These are phyloP conservation scores for Dione vanillae DNA, from an alignment of 2,888 invertebrate species.

Conservation along the genomic window DNA sequence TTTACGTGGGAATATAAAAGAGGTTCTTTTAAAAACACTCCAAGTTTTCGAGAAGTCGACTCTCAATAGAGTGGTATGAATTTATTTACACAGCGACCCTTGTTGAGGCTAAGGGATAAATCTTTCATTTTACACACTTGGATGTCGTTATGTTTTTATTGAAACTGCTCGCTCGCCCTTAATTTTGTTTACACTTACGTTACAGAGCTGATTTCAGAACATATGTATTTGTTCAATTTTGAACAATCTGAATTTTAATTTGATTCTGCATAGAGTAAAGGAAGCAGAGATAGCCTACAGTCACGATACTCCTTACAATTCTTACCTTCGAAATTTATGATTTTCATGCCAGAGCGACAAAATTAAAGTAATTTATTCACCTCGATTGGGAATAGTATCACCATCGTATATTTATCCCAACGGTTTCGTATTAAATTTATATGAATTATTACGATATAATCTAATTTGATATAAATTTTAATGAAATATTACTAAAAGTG, in stretches of 20 bases:
- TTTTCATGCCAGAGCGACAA: no score
- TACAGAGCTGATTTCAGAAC: background rate
- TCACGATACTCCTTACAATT: no score
- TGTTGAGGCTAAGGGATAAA: slow-evolving; percentile 62
- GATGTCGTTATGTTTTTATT: slow-evolving; percentile 70
- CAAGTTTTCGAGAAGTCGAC: slow-evolving; percentile 63
- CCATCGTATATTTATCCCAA: no score
- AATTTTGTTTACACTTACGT: slow-evolving; percentile 39
- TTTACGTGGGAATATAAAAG: slow-evolving; percentile 60
- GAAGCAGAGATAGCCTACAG: no score
- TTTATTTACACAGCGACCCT: slow-evolving; percentile 62
- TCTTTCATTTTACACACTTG: slow-evolving; percentile 71
- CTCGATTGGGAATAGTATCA: no score
- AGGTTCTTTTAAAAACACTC: slow-evolving; percentile 70
- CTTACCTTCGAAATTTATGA: no score
- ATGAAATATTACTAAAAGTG: background rate
- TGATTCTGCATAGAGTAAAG: no score
- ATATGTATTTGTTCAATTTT: background rate
- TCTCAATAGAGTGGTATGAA: slow-evolving; percentile 73
- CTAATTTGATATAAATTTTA: no score
- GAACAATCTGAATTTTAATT: no score
- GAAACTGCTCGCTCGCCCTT: slow-evolving; percentile 58
- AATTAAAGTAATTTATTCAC: no score
- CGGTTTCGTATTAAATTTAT: no score
- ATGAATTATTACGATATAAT: no score